Base-by-base conservation (phyloP, 2,888 invertebrate genomes). In the Orgyia antiqua region DNA sequence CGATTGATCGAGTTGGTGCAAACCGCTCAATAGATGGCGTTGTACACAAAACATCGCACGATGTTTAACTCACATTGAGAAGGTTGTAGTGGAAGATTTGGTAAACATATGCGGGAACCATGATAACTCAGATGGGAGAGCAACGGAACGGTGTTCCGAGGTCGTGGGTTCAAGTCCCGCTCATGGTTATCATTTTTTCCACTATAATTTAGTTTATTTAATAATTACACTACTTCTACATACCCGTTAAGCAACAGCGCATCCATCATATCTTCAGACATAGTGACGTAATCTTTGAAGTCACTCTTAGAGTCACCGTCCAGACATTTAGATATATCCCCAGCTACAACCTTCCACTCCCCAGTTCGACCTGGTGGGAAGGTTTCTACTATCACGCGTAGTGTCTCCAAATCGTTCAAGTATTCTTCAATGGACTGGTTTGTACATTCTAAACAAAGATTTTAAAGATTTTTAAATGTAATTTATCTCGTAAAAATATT, bases 241-340 rank as follows among this genome's bases (percentile, higher is more conserved):
- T 73, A 94, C 94, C 92, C 92, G 64, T 93, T 91, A 83, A 93
- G 89, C 24, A 93, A 88, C 25, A 93, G 80, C 2, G 92, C 92
- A 13, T 91, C 87, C 57, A 92, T 87, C 45, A 89, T 74, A 39
- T 89, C 82, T 40, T 86, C 86, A 0, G 91, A 88, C 28, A 88
- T 67, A 1, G 86, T 80, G 15, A 90, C 68, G 40, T 88, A 88
- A 47, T 87, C 88, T 45, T 77, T 82, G 5, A 88, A 88, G 55
- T 88, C 87, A 25, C 89, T 89, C 29, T 77, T 77, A 30, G 87
- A 87, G 36, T 87, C 83, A 0, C 73, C 76, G 2, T 84, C 71
- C 0, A 84, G 63, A 37, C 89, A 88, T 13, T 51, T 55, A 0
- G 89, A 88, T 42, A 91, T 73, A 66, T 92, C 91, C 26, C 90